Percentiles rank a stretch among this genome's conserved stretches.
These are phyloP conservation scores for Globia sparganii DNA, from an alignment of 2,888 invertebrate species.

Conservation along the genomic window DNA sequence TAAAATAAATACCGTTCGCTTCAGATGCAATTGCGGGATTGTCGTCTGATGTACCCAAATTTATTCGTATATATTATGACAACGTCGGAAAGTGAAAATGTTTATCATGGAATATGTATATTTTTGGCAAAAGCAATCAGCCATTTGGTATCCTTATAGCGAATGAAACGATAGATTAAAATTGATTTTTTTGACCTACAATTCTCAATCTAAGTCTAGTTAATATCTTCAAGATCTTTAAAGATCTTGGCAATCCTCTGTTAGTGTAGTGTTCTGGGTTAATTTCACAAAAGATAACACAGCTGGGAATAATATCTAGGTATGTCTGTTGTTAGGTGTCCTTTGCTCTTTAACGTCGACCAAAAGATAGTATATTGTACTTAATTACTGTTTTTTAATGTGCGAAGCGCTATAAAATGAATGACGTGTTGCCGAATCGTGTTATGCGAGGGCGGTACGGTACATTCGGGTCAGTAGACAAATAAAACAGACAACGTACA, in stretches of 20 bases:
- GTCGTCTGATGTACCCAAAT: conserved; percentile 43
- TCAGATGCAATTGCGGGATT: conserved; percentile 55
- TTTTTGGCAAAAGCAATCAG: conserved; percentile 17
- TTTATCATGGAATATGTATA: conserved; percentile 14
- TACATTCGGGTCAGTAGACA: conserved; percentile 1
- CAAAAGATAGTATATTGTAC: neutral
- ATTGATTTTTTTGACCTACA: conserved; percentile 17
- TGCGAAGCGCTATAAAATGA: neutral
- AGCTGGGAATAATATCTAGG: neutral
- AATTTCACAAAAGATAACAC: neutral
- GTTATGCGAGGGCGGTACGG: conserved; percentile 6
- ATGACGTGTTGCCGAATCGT: neutral
- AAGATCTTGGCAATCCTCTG: neutral
- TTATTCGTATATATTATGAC: conserved; percentile 52
- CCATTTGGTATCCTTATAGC: conserved; percentile 2
- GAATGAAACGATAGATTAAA: conserved; percentile 17
- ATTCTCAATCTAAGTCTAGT: conserved; percentile 20
- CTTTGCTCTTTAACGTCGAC: neutral
- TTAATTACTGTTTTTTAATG: neutral
- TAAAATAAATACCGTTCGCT: conserved; percentile 55
- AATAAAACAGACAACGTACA: conserved; percentile 8
- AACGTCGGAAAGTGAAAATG: conserved; percentile 49
- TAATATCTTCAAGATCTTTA: neutral
- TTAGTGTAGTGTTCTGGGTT: neutral
- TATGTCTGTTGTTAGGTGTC: neutral